Base-by-base conservation (phyloP, 2,113 vertebrate genomes). In the Chrysemys picta region DNA sequence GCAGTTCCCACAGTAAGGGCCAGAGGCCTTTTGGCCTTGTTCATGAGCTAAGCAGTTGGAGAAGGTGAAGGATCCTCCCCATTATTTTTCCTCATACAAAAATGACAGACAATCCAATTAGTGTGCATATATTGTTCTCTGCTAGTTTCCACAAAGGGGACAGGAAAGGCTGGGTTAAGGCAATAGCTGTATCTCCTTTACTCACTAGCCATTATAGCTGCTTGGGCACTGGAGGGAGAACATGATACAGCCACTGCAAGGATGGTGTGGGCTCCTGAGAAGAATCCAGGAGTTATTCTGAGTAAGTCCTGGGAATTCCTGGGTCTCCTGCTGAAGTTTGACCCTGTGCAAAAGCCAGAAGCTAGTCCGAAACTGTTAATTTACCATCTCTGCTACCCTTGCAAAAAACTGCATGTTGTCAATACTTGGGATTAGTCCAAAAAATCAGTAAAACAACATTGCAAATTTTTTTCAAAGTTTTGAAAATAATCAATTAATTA, bases 111-210 rank as follows among this genome's bases (percentile, higher is more conserved):
- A 69, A 1, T 38, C 1, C 82, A 90, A 21, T 5, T 69, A 53
- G 54, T 7, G 31, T 62, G 84, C 80, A 42, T 3, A 54, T 87
- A 22, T 6, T 53, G 45, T 42, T 65, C 82, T 12, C 25, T 45
- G 47, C 11, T 50, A 10, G 1, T 62, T 50, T 42, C 24, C 35
- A 6, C 65, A 72, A n/a, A 1, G 0, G 3, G 4, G 83, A 19
- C 1, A 65, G 38, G 21, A 50, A n/a, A 49, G 76, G 7, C 16
- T 24, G 8, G 25, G 47, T 47, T 78, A 78, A 47, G 25, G 75
- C 75, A 76, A 76, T 76, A 47, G 42, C 42, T 76, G 42, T 45
- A 76, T 76, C 42, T 72, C 65, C 65, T 21, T 72, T 72, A 38
- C 35, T 72, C n/a, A 38, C 17, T 69, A 38, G 35, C 35, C 65